phyloP scores from a whole-genome alignment of 2,888 invertebrate genomes.

The Hypselothyrea guttata region DNA sequence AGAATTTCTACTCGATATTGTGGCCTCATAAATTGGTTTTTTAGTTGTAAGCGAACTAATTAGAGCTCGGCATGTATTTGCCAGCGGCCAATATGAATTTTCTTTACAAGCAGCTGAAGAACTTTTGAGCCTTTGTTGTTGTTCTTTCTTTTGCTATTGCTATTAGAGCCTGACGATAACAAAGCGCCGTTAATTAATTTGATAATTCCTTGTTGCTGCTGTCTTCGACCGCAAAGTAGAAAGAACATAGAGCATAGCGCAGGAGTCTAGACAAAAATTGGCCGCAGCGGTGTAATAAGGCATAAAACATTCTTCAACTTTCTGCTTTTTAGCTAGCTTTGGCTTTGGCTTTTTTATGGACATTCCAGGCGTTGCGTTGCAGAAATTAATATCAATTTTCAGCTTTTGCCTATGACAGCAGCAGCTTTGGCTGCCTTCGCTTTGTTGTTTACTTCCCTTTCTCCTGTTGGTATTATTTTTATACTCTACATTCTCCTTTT shows the following conservation, averaged over 20 bases:
- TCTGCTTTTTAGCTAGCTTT: conserved; percentile 26
- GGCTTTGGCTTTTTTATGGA: conserved; percentile 50
- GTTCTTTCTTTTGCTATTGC: conserved; percentile 24
- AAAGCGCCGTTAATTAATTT: conserved; percentile 69
- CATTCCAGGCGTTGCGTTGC: conserved; percentile 54
- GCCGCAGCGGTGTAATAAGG: conserved; percentile 46
- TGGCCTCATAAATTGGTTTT: no score
- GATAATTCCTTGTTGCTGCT: conserved; percentile 49
- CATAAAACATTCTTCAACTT: conserved; percentile 34
- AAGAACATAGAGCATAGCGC: conserved; percentile 28
- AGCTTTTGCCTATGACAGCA: conserved; percentile 62
- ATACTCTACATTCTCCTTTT: conserved; percentile 34
- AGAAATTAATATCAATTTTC: conserved; percentile 76
- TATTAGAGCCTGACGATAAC: conserved; percentile 35
- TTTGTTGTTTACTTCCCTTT: background rate
- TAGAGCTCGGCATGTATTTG: background rate
- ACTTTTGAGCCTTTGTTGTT: conserved; percentile 18
- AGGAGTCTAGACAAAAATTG: conserved; percentile 32
- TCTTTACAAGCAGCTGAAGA: conserved; percentile 27
- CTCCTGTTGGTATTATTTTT: conserved; percentile 9
- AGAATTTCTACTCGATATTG: no score
- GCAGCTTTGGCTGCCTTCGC: conserved; percentile 20
- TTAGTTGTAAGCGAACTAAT: no score
- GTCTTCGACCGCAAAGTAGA: conserved; percentile 38
- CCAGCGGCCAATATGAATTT: conserved; percentile 39